These are phyloP conservation scores for Aphelenchoides fujianensis DNA, from an alignment of 1,140 invertebrate species.

Conservation along the genomic window DNA sequence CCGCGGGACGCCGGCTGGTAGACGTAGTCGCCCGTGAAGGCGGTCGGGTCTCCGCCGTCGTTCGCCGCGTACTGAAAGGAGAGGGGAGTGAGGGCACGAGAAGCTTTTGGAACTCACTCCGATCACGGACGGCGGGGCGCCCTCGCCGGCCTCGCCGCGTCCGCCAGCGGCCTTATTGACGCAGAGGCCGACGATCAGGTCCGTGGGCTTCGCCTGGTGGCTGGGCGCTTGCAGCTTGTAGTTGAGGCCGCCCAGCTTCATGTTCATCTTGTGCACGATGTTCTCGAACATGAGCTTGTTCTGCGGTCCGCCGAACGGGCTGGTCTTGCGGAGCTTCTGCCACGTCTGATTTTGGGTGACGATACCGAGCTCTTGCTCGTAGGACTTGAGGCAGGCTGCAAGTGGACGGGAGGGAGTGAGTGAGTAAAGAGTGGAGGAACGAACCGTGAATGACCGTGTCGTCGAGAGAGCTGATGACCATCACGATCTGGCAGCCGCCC, in stretches of 20 bases:
- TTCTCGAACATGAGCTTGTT: constrained; percentile 1
- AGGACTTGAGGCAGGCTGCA: too few relatives aligned
- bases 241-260: constrained; percentile 15
- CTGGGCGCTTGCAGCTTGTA: not conserved
- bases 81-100: too few relatives aligned
- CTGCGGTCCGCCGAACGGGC: not conserved
- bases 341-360: constrained; percentile 9
- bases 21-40: constrained; percentile 13
- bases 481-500: not conserved
- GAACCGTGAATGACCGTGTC: not conserved
- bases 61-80: constrained; percentile 11
- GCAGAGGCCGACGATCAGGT: not conserved
- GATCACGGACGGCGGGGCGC: not conserved
- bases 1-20: not conserved
- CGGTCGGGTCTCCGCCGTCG: not conserved
- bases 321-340: not conserved
- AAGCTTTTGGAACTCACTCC: constrained; percentile 5
- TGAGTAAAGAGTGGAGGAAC: too few relatives aligned
- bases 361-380: not conserved
- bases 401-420: too few relatives aligned
- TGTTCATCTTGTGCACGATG: constrained; percentile 7
- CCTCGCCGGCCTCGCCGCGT: not conserved
- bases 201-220: not conserved
- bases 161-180: not conserved
- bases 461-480: not conserved